A percentile compares a stretch with the other conserved stretches of the same genome.
Conservation (phyloP, 2,797 vertebrate species). For the Macroramphosus scolopax region DNA sequence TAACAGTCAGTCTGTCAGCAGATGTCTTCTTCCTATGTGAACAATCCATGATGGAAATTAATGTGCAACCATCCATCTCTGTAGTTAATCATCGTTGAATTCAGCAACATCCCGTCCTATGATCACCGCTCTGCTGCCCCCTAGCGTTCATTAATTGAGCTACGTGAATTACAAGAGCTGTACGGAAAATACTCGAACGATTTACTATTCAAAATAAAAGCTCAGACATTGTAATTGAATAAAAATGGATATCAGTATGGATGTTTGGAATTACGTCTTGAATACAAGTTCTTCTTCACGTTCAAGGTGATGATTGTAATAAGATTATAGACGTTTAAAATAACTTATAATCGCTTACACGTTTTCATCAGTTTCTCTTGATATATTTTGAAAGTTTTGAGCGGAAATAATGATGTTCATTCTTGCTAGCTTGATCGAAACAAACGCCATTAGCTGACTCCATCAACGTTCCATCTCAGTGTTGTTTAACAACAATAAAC, state of each 20-base stretch:
- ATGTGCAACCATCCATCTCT: no score
- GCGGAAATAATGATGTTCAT: not conserved
- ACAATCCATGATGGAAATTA: no score
- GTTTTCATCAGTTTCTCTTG: no score
- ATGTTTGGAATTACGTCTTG: fast-evolving
- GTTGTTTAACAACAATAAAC: slow-evolving; percentile 15
- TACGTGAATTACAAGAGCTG: no score
- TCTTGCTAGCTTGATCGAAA: not conserved
- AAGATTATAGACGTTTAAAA: no score
- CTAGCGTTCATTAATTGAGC: slow-evolving; percentile 20
- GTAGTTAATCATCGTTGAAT: no score
- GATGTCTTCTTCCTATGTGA: no score
- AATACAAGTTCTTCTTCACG: fast-evolving
- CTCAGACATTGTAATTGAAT: not conserved
- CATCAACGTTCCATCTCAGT: slow-evolving; percentile 4
- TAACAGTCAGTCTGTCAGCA: no score
- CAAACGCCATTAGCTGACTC: not conserved
- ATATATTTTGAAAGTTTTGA: slow-evolving; percentile 30
- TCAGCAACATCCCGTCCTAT: no score
- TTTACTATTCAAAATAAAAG: slow-evolving; percentile 36
- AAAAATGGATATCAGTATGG: fast-evolving
- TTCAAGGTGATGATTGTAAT: not conserved
- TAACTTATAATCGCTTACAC: no score
- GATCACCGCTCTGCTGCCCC: no score
- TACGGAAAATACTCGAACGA: not conserved